Conservation (phyloP, 2,797 vertebrate genomes). For the Enteromius unitaeniatus region DNA sequence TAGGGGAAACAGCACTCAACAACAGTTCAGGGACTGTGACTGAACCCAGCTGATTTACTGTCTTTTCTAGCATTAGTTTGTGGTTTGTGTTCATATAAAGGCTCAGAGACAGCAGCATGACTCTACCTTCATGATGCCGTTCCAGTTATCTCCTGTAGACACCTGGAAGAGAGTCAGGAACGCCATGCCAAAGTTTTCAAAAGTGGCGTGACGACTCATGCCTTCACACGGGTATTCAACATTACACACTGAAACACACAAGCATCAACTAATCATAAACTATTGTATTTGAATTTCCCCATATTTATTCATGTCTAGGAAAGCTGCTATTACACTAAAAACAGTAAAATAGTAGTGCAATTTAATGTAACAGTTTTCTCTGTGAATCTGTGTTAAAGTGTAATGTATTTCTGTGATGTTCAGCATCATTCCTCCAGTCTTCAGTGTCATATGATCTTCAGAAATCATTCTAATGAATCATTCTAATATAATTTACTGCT, state of each 20-base stretch:
- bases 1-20: not conserved
- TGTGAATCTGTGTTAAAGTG: not conserved
- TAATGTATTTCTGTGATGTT: not conserved
- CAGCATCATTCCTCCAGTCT: not conserved
- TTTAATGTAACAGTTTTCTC: not conserved
- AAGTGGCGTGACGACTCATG: slow-evolving; percentile 96
- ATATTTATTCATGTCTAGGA: not conserved
- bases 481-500: no score
- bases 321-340: not conserved
- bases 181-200: slow-evolving; percentile 98
- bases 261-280: not conserved
- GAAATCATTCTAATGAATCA: not conserved
- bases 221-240: slow-evolving; percentile 94
- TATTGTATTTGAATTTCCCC: not conserved
- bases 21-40: not conserved
- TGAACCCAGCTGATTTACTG: not conserved
- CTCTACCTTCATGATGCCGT: slow-evolving; percentile 96
- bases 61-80: no score
- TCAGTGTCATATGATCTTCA: not conserved
- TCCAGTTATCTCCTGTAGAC: slow-evolving; percentile 97
- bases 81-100: not conserved
- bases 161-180: slow-evolving; percentile 97
- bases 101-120: not conserved
- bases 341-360: not conserved
- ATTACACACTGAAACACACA: slow-evolving; percentile 83